Percentiles rank a stretch among this genome's conserved stretches.
Conservation (phyloP, 2,888 invertebrate genomes). For the Drosophila falleni region DNA sequence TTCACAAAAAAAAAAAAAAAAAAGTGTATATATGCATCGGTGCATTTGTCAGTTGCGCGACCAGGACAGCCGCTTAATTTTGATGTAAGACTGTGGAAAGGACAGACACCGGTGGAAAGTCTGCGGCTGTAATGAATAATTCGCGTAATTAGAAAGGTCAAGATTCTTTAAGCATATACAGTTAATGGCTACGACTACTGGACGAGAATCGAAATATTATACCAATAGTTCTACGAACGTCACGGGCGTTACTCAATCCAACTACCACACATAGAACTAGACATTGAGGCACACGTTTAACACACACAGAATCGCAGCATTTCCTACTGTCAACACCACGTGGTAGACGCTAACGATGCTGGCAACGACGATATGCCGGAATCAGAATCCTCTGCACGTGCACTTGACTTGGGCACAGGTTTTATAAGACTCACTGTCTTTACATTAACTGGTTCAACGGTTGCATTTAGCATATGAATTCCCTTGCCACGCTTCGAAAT, state of each 20-base stretch:
- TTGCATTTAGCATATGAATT: neutral
- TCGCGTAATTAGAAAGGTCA: conserved; percentile 20
- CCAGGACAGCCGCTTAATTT: conserved; percentile 58
- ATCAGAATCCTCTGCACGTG: conserved; percentile 52
- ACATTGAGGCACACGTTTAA: conserved; percentile 36
- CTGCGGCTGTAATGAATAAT: conserved; percentile 43
- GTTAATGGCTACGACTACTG: conserved; percentile 16
- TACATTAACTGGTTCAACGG: conserved; percentile 24
- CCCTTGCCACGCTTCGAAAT: conserved; percentile 13
- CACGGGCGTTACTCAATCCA: neutral
- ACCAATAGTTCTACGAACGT: conserved; percentile 13
- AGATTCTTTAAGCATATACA: conserved; percentile 13
- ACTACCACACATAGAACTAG: conserved; percentile 16
- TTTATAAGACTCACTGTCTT: conserved; percentile 58
- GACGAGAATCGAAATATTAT: conserved; percentile 11
- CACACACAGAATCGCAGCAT: conserved; percentile 19
- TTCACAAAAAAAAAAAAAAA: conserved; percentile 15
- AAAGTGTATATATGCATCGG: neutral
- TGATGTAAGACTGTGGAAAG: conserved; percentile 49
- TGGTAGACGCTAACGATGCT: conserved; percentile 37
- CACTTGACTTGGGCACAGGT: conserved; percentile 57
- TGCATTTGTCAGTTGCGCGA: conserved; percentile 30
- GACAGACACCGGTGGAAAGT: conserved; percentile 14
- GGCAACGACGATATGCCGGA: conserved; percentile 70
- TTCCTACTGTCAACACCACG: conserved; percentile 17